Evolutionary conservation across 2,888 invertebrate species (phyloP), one percentile per base, ranked within the genome.

Genomic region (Yponomeuta cagnagella): DNA sequence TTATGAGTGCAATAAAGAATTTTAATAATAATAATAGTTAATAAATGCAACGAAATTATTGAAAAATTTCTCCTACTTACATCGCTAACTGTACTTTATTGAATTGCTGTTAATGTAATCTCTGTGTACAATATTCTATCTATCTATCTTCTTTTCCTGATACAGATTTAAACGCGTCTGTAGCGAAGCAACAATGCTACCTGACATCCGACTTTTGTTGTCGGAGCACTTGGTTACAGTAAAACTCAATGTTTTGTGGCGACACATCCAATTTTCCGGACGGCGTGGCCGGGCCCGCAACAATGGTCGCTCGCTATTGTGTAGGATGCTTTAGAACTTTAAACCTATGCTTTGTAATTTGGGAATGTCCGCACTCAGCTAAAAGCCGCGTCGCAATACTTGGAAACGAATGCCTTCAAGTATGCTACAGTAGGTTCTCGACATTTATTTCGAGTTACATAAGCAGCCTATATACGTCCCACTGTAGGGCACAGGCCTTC

Each of bases 251-350:
- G 33, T 43, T 68, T 68, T 68, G 68, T 48, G 68, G 68, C 68
- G 68, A 68, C 68, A 48, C 68, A 43, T 68, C 68, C 68, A 68
- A 68, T 68, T 68, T 68, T 68, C 68, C 48, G 43, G 33, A 68
- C 68, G 68, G 37, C 37, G 48, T 12, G 48, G 68, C 43, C 37
- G 23, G 37, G 23, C 1, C 68, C 23, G 37, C 68, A 68, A 68
- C 68, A 68, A 68, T 68, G 68, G 68, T 33, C 15, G 52, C 52
- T 15, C 12, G 52, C 52, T 5, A 58, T 58, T 58, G 52, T 58
- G 15, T 58, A 15, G 12, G 15, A 58, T 58, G 52, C 52, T 58
- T 58, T 58, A 58, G 52, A 58, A 58, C 52, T 58, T 58, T 58
- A 58, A 58, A 58, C 52, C 52, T 58, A 58, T 58, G 52, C 52